These are phyloP conservation scores for Scophthalmus maximus DNA, from an alignment of 2,113 vertebrate genomes.

Conservation along the genomic window DNA sequence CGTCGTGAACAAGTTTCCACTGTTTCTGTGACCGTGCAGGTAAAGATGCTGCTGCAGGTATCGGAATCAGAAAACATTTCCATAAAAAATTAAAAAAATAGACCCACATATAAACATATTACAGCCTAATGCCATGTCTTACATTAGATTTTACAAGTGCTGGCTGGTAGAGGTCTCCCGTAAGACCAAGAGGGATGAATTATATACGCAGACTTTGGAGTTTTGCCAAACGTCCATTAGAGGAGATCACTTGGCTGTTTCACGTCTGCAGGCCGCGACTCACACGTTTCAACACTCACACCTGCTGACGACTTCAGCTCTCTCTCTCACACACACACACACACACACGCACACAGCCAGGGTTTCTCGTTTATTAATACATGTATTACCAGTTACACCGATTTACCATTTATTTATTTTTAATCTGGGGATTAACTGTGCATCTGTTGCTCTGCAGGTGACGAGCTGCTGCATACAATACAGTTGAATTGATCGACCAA, in stretches of 20 bases:
- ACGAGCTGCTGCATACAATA: background rate
- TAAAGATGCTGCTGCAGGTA: background rate
- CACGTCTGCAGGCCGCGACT: slow-evolving; percentile 34
- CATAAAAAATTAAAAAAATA: too few relatives aligned
- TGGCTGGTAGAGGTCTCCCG: background rate
- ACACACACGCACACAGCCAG: too few relatives aligned
- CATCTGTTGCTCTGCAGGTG: too few relatives aligned
- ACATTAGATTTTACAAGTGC: slow-evolving; percentile 1
- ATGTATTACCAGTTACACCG: too few relatives aligned
- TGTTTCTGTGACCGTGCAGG: slow-evolving; percentile 26
- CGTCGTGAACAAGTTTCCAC: slow-evolving; percentile 31
- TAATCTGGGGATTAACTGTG: too few relatives aligned
- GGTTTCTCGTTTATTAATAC: too few relatives aligned
- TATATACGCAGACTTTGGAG: slow-evolving; percentile 6
- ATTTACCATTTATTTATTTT: too few relatives aligned
- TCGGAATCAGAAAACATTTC: too few relatives aligned
- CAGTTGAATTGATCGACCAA: background rate
- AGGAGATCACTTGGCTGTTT: slow-evolving; percentile 30
- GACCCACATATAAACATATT: too few relatives aligned
- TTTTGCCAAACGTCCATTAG: slow-evolving; percentile 31
- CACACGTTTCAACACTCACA: background rate
- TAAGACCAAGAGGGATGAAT: slow-evolving; percentile 1
- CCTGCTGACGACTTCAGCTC: background rate
- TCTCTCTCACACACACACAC: too few relatives aligned
- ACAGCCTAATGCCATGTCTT: background rate